These are phyloP conservation scores for Machimus atricapillus DNA, from an alignment of 2,888 invertebrate genomes.

Conservation along the genomic window DNA sequence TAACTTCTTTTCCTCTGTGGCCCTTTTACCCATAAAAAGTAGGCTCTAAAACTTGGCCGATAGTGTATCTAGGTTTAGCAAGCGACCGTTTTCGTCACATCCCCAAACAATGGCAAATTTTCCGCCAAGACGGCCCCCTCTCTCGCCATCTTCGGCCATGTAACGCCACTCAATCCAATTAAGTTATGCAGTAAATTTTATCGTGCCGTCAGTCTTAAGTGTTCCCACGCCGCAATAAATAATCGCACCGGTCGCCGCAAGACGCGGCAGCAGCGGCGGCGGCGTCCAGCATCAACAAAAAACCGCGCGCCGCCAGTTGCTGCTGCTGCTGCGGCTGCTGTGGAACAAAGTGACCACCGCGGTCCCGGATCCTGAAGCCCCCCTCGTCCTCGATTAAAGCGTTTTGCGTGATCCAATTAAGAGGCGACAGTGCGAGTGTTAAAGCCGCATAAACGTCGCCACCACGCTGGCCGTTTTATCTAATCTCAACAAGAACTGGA, in stretches of 20 bases:
- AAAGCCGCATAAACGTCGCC: slow-evolving; percentile 17
- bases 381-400: not conserved
- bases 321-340: not conserved
- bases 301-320: not conserved
- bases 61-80: not conserved
- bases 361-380: not conserved
- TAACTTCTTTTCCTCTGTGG: not conserved
- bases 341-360: not conserved
- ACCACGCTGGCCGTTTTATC: slow-evolving; percentile 5
- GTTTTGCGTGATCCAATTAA: slow-evolving; percentile 23
- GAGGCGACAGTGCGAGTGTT: not conserved
- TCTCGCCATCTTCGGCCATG: not conserved
- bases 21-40: not conserved
- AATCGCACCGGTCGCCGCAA: not conserved
- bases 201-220: not conserved
- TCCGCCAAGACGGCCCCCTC: not conserved
- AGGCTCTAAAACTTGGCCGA: not conserved
- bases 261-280: not conserved
- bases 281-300: not conserved
- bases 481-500: slow-evolving; percentile 22
- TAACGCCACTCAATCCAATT: not conserved
- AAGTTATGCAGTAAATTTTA: not conserved
- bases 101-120: not conserved
- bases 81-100: not conserved
- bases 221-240: not conserved